Evolutionary conservation across 2,113 vertebrate species (phyloP).

Genomic region (Silurus meridionalis): DNA sequence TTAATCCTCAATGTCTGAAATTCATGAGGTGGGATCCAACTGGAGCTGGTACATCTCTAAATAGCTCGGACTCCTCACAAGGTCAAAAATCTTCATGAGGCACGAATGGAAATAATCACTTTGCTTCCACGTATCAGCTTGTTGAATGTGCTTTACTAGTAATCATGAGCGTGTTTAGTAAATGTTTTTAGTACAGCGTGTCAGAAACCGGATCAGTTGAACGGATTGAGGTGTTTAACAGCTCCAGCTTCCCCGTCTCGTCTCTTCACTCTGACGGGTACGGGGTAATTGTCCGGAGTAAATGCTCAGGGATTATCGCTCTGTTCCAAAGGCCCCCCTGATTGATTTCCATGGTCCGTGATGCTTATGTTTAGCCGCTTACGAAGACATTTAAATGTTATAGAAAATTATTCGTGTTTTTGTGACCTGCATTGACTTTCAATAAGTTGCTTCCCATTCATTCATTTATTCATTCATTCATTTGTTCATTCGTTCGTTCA

Average conservation of each 20-base stretch:
- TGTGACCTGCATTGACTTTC: no score
- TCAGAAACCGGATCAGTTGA: background rate
- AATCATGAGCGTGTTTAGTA: background rate
- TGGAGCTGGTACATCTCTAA: no score
- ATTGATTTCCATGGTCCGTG: slow-evolving; percentile 55
- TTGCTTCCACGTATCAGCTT: no score
- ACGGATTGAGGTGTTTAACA: background rate
- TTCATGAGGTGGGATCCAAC: no score
- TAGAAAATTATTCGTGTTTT: slow-evolving; percentile 32
- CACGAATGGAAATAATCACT: no score
- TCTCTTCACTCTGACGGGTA: slow-evolving; percentile 11
- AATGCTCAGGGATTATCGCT: slow-evolving; percentile 44
- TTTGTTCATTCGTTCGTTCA: no score
- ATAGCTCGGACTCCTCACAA: no score
- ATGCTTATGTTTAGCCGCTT: slow-evolving; percentile 60
- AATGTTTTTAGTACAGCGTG: background rate
- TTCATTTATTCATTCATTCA: no score
- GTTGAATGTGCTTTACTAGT: no score
- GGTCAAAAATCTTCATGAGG: no score
- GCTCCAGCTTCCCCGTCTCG: background rate
- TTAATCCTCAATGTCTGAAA: no score
- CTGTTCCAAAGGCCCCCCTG: slow-evolving; percentile 54
- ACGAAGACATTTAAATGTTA: slow-evolving; percentile 50
- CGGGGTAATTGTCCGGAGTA: slow-evolving; percentile 47
- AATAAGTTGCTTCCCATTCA: no score